These are phyloP conservation scores for Melanerpes aurifrons DNA, from an alignment of 2,113 vertebrate species.

Conservation along the genomic window DNA sequence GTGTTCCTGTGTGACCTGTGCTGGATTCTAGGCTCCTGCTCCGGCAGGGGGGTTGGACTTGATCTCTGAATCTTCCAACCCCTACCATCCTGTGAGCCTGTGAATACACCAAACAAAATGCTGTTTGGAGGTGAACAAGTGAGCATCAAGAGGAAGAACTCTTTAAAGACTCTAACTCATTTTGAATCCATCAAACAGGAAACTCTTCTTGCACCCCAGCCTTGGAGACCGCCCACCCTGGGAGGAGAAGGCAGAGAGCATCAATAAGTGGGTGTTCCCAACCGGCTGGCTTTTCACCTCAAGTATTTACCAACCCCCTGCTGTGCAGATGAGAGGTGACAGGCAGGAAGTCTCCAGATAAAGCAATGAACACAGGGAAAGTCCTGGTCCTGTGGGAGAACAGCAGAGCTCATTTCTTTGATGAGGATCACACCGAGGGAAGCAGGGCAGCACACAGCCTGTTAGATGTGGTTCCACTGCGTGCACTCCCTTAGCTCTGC, in stretches of 20 bases:
- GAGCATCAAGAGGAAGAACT: neutral
- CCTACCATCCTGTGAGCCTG: no score
- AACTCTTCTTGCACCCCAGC: neutral
- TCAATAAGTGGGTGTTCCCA: neutral
- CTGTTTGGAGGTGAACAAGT: neutral
- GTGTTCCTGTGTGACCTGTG: no score
- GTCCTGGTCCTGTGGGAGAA: neutral
- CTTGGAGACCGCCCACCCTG: accelerated
- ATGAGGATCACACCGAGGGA: neutral
- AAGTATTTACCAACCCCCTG: neutral
- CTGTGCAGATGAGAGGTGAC: neutral
- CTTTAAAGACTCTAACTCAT: neutral
- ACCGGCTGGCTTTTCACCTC: neutral
- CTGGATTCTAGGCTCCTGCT: no score
- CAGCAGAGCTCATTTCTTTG: neutral
- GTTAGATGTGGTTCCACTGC: neutral
- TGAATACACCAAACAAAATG: neutral
- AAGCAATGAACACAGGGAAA: neutral
- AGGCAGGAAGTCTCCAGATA: neutral
- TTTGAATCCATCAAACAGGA: neutral
- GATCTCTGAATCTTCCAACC: no score
- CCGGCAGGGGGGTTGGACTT: no score
- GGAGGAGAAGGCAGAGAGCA: neutral
- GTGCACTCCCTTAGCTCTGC: neutral
- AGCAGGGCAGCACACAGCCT: neutral